Conservation (phyloP, 2,888 invertebrate genomes). For the Melitaea athalia region DNA sequence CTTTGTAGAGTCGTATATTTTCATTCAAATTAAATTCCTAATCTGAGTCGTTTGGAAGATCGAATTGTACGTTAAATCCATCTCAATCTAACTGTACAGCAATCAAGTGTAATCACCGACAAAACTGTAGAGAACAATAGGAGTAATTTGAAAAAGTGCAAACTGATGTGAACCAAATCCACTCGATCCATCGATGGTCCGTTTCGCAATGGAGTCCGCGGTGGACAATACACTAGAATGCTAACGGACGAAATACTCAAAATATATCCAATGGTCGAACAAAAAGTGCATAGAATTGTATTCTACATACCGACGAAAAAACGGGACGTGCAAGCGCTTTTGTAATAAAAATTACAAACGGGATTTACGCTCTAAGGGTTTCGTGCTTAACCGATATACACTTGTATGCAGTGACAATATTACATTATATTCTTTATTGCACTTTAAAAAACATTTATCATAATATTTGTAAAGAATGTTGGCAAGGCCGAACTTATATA, state of each 20-base stretch:
- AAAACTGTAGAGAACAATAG: slow-evolving; percentile 36
- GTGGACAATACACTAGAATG: slow-evolving; percentile 32
- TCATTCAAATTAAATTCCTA: not conserved
- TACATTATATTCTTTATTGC: too few relatives aligned
- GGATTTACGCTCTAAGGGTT: not conserved
- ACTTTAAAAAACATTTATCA: too few relatives aligned
- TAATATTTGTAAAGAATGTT: too few relatives aligned
- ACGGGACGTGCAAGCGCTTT: slow-evolving; percentile 1
- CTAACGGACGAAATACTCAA: slow-evolving; percentile 22
- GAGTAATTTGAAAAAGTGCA: slow-evolving; percentile 38
- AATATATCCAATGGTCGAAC: slow-evolving; percentile 13
- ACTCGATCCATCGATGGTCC: slow-evolving; percentile 21
- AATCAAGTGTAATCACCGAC: slow-evolving; percentile 31
- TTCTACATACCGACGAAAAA: slow-evolving; percentile 10
- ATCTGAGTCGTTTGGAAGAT: not conserved
- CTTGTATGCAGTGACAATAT: too few relatives aligned
- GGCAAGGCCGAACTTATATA: too few relatives aligned
- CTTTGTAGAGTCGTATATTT: not conserved
- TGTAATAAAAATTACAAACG: not conserved
- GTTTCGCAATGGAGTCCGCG: slow-evolving; percentile 23
- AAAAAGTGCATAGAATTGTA: slow-evolving; percentile 13
- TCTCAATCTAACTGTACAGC: slow-evolving; percentile 16
- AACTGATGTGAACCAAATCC: slow-evolving; percentile 36
- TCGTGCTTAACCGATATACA: not conserved
- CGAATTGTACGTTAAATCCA: slow-evolving; percentile 14